Evolutionary conservation across 2,888 invertebrate species (phyloP), one percentile per base, ranked within the genome.

Genomic region (Nymphalis urticae): DNA sequence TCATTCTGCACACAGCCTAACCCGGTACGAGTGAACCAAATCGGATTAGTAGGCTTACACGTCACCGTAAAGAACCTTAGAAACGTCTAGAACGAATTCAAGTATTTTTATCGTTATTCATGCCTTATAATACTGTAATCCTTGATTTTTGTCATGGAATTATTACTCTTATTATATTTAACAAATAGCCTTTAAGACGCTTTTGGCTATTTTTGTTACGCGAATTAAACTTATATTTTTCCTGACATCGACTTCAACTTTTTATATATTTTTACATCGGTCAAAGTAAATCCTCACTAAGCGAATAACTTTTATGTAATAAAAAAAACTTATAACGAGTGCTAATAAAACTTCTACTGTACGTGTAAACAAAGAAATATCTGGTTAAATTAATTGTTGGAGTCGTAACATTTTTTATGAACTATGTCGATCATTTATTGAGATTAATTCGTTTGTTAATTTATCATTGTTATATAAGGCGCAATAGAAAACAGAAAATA

Each of bases 61-160:
- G 67, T 72, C 72, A 72, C 70, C 67, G 64, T 67, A 62, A 72
- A 70, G 69, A 69, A 62, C 62, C 64, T 72, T 64, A 64, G 66
- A 53, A 51, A 67, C 63, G 61, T 64, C 66, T 69, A 69, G 66
- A 67, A 68, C 62, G 65, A 65, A 60, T 64, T 50, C 48, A 62
- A 62, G 66, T 61, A 63, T 50, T 66, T 61, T 62, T 64, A 48
- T 62, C 58, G 50, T n/a, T 61, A 54, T 56, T 70, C 66, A 48
- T 58, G 27, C 62, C 53, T 62, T 32, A 53, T 69, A 66, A 56
- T 62, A 60, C 51, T 58, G 66, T 66, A 66, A 69, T 69, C 27
- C 62, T 59, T 48, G 66, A 58, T 66, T 59, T 69, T 64, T 58
- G 36, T 64, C 58, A 58, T 17, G 36, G 48, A 56, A 27, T 47